Evolutionary conservation across 2,113 vertebrate genomes (phyloP), one percentile per base, ranked within the genome.

Genomic region (Lepus europaeus): DNA sequence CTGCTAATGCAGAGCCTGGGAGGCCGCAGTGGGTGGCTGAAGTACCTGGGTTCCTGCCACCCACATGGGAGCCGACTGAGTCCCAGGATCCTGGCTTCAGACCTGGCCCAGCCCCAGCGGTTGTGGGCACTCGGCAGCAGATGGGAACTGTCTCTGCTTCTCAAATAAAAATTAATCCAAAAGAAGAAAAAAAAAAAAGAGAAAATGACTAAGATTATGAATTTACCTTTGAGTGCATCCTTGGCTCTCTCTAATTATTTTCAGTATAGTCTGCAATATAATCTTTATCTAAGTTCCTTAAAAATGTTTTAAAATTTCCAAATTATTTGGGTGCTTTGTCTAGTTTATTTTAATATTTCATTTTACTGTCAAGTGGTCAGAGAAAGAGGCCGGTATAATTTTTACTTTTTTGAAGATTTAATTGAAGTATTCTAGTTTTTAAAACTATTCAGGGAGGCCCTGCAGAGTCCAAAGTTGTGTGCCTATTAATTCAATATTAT

Each of bases 131-230:
- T 19, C 19, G 10, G 56, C 56, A 59, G 56, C 56, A 59, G 56
- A 59, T 14, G 56, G 56, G 56, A 59, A 6, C 56, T 59, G 56
- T 59, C 56, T 59, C 56, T 59, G 56, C 13, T 59, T 59, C 56
- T 59, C 56, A 59, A 59, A 14, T 59, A 19, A 59, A 59, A 59
- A 59, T 20, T 59, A 59, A 59, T 59, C 4, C 14, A 59, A 59
- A 59, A 19, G 19, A 59, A 59, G 39, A 59, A 59, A 53, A 95
- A 59, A 59, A 59, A 59, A 19, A 59, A 59, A 59, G 36, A 59
- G 19, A 53, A 95, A 96, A 95, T 69, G 49, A 95, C 49, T 14
- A 49, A 73, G 59, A 87, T 92, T 59, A 89, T 59, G 49, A 95
- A 80, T 88, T 95, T 81, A 82, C 78, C 83, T 96, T 90, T 89